Percentiles rank a stretch among this genome's conserved stretches.
Evolutionary conservation across 2,888 invertebrate genomes (phyloP).

Genomic region (Salticus scenicus): DNA sequence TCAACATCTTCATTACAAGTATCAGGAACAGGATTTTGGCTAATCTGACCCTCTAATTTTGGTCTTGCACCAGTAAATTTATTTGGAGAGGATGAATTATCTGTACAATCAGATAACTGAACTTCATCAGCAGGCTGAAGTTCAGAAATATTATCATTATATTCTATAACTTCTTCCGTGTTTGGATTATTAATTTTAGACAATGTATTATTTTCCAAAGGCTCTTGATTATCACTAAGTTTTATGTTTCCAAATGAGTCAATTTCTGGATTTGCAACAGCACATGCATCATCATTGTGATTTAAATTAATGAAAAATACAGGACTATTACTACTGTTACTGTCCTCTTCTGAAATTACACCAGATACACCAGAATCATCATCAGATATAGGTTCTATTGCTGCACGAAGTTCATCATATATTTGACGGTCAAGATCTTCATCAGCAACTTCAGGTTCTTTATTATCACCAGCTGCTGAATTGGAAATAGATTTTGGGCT

Average conservation of each 20-base stretch:
- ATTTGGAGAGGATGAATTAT: not conserved
- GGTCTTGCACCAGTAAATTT: slow-evolving; percentile 27
- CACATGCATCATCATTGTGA: not conserved
- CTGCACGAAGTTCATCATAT: too few species aligned
- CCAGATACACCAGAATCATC: slow-evolving; percentile 45
- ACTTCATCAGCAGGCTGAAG: not conserved
- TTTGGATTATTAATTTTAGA: not conserved
- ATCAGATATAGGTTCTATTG: slow-evolving; percentile 8
- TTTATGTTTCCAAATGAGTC: not conserved
- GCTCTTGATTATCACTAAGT: not conserved
- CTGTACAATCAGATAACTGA: not conserved
- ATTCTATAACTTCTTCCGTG: not conserved
- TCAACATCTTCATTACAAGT: not conserved
- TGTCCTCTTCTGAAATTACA: slow-evolving; percentile 63
- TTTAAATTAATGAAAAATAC: slow-evolving; percentile 4
- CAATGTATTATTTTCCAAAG: not conserved
- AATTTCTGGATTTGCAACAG: not conserved
- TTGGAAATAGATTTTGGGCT: not conserved
- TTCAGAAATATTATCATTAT: not conserved
- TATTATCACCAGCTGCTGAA: not conserved
- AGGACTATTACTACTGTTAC: slow-evolving; percentile 40
- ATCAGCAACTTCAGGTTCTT: too few species aligned
- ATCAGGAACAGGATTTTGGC: not conserved
- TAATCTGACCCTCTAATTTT: slow-evolving; percentile 15
- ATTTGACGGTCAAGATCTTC: too few species aligned